Evolutionary conservation across 2,888 invertebrate species (phyloP).

Genomic region (Eupithecia insigniata): DNA sequence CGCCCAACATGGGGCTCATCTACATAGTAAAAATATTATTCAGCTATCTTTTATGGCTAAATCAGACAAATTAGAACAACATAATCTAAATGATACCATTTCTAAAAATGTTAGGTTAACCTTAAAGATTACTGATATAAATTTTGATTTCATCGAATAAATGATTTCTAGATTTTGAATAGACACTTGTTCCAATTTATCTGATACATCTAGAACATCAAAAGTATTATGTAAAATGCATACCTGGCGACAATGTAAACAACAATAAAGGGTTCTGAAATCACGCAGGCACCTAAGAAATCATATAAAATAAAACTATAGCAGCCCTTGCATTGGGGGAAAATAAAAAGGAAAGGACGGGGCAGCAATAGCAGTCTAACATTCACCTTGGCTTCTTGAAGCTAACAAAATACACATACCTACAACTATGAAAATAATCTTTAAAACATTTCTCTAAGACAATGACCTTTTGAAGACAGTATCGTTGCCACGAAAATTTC

Average conservation of each 20-base stretch:
- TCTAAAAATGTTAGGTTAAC: background rate
- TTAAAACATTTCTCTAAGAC: slow-evolving; percentile 71
- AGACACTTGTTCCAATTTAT: slow-evolving; percentile 50
- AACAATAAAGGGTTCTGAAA: slow-evolving; percentile 81
- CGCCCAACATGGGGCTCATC: slow-evolving; percentile 36
- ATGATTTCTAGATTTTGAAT: background rate
- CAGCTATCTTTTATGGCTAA: slow-evolving; percentile 40
- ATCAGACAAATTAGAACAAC: slow-evolving; percentile 52
- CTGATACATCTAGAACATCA: slow-evolving; percentile 58
- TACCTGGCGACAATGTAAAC: slow-evolving; percentile 85
- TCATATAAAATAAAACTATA: slow-evolving; percentile 79
- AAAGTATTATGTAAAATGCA: slow-evolving; percentile 78
- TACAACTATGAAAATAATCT: slow-evolving; percentile 76
- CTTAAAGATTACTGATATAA: background rate
- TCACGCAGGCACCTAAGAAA: slow-evolving; percentile 84
- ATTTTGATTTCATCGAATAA: background rate
- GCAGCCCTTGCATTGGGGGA: slow-evolving; percentile 79
- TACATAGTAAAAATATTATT: slow-evolving; percentile 2
- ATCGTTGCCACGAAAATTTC: slow-evolving; percentile 62
- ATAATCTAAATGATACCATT: background rate
- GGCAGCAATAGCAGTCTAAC: slow-evolving; percentile 83
- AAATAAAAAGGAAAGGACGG: slow-evolving; percentile 76
- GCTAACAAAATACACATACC: slow-evolving; percentile 84
- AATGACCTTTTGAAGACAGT: slow-evolving; percentile 72
- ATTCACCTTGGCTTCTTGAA: slow-evolving; percentile 83